phyloP scores from a whole-genome alignment of 2,113 vertebrate genomes.

The Sander lucioperca region DNA sequence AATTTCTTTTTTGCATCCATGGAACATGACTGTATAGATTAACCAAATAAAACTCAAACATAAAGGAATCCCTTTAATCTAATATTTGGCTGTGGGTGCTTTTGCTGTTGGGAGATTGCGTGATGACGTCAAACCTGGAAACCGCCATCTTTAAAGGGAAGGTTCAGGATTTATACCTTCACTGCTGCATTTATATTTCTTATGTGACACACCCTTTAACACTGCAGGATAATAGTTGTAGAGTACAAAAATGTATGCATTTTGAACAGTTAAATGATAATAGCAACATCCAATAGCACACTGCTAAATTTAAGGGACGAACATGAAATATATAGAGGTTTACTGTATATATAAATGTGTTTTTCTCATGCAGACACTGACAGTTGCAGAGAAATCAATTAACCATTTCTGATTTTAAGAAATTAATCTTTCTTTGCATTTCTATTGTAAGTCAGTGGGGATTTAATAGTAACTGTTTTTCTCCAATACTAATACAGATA shows the following conservation, averaged over 20 bases:
- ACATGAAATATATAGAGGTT: neutral
- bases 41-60: neutral
- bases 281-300: neutral
- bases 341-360: neutral
- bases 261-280: neutral
- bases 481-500: neutral
- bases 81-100: slow-evolving; percentile 35
- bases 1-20: neutral
- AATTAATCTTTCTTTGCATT: neutral
- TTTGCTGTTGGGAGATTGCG: slow-evolving; percentile 30
- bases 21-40: neutral
- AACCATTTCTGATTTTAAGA: neutral
- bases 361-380: neutral
- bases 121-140: slow-evolving; percentile 19
- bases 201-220: neutral
- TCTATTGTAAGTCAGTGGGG: neutral
- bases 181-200: neutral
- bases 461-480: neutral
- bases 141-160: slow-evolving; percentile 57
- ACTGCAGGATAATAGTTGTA: neutral
- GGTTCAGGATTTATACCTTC: slow-evolving; percentile 48
- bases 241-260: too few relatives aligned
- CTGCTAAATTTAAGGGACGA: neutral
- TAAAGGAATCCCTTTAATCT: slow-evolving; percentile 67
- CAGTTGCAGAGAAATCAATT: neutral